A percentile compares a stretch with the other conserved stretches of the same genome.
phyloP scores from a whole-genome alignment of 1,140 invertebrate genomes.

The Lasioglossum albipes region DNA sequence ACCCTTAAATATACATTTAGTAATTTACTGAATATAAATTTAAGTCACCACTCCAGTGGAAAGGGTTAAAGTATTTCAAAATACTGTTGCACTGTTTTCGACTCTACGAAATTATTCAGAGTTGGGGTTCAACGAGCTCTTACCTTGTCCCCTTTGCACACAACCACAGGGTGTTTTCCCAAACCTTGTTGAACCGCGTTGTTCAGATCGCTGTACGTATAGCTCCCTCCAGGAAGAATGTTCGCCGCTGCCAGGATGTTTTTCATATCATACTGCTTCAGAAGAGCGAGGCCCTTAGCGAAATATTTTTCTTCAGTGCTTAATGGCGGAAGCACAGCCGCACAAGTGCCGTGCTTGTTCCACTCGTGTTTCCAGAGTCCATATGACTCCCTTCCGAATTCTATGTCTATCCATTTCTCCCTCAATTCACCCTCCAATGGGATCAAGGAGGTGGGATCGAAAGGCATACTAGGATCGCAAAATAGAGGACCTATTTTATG shows the following conservation, averaged over 20 bases:
- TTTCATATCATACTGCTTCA: conserved; percentile 84
- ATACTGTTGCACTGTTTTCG: too few relatives aligned
- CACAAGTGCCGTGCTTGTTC: conserved; percentile 92
- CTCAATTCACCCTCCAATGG: conserved; percentile 83
- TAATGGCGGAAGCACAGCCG: conserved; percentile 82
- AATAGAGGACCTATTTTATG: conserved; percentile 84
- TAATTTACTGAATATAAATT: too few relatives aligned
- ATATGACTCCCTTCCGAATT: conserved; percentile 81
- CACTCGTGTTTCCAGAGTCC: conserved; percentile 92
- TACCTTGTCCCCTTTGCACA: conserved; percentile 67
- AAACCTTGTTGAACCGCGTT: conserved; percentile 79
- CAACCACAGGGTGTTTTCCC: conserved; percentile 57
- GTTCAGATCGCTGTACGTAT: conserved; percentile 81
- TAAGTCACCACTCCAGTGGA: too few relatives aligned
- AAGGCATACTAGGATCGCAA: conserved; percentile 85
- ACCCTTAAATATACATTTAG: too few relatives aligned
- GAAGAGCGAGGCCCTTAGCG: conserved; percentile 83
- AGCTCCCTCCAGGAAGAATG: conserved; percentile 83
- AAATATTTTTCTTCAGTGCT: conserved; percentile 88
- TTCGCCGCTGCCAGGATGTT: conserved; percentile 81
- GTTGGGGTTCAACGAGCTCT: neutral
- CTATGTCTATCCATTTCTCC: conserved; percentile 87
- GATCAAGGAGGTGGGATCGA: conserved; percentile 82
- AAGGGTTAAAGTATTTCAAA: too few relatives aligned
- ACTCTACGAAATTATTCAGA: too few relatives aligned